Base-by-base conservation (phyloP, 1,140 invertebrate species). In the Pogonus chalceus region DNA sequence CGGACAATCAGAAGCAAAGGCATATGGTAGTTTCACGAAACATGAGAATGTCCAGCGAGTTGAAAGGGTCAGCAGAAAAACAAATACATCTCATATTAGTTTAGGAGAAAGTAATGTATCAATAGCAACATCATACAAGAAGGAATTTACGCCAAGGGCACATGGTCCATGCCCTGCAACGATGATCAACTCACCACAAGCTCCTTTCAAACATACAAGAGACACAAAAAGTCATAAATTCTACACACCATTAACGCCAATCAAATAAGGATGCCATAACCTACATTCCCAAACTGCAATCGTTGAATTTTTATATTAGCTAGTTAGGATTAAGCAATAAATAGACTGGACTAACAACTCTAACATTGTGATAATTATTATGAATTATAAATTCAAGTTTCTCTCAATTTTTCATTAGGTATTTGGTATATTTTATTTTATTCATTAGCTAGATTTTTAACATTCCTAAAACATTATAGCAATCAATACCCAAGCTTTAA, bases 171-270 rank as follows among this genome's bases (percentile, higher is more conserved):
- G 88, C 70, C 87, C 88, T 1, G 88, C 85, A 2, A 76, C 86
- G 22, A 72, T 88, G 14, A 76, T 90, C 9, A 84, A 89, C 61
- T 75, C 79, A 0, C 79, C 85, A 39, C 76, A 80, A 54, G 79
- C 84, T 43, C 82, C 83, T 18, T 90, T 87, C 66, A 86, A 86
- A 65, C 87, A 89, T 61, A 87, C 87, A 1, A 78, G 87, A 55
- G 85, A 89, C 65, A 87, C 87, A 0, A 82, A 79, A 46, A 83
- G 86, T 63, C 88, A 90, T 64, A 88, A 88, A 65, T 90, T 89
- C 66, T 91, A 89, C 63, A 76, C 85, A 65, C 79, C 84, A 4
- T 60, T 68, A 23, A 56, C 62, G 49, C 26, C 56, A 31, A 56
- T 43, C 37, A 43, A 43, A 43, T 43, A 18, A 43, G 4, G 26